These are phyloP conservation scores for Podargus strigoides DNA, from an alignment of 2,797 vertebrate genomes.

Conservation along the genomic window DNA sequence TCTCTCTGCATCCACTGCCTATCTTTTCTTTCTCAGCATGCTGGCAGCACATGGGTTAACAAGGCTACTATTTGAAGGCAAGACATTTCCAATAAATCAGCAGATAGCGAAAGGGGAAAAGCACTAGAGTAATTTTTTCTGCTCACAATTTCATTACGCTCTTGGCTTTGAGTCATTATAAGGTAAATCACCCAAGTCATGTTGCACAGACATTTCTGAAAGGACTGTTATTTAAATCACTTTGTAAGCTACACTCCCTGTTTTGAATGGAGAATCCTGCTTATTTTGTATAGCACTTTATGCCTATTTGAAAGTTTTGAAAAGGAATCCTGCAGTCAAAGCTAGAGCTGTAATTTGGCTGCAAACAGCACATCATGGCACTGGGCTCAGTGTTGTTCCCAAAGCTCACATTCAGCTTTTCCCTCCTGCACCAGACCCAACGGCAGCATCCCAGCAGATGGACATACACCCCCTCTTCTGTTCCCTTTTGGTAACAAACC, in stretches of 20 bases:
- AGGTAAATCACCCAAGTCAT: slow-evolving; percentile 55
- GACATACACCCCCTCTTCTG: background rate
- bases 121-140: slow-evolving; percentile 47
- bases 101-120: slow-evolving; percentile 38
- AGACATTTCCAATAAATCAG: slow-evolving; percentile 53
- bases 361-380: background rate
- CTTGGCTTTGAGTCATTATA: slow-evolving; percentile 47
- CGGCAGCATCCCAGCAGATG: background rate
- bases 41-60: slow-evolving; percentile 15
- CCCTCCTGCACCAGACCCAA: background rate
- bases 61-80: slow-evolving; percentile 17
- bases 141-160: slow-evolving; percentile 56
- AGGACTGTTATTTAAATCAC: slow-evolving; percentile 28
- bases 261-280: background rate
- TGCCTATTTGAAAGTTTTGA: background rate
- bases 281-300: background rate
- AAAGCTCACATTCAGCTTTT: background rate
- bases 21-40: background rate
- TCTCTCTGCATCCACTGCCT: background rate
- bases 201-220: slow-evolving; percentile 32
- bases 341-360: background rate
- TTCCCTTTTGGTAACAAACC: background rate
- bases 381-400: background rate
- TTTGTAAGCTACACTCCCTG: slow-evolving; percentile 5
- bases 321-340: background rate